Conservation (phyloP, 2,888 invertebrate genomes). For the Philopedon plagiatum region DNA sequence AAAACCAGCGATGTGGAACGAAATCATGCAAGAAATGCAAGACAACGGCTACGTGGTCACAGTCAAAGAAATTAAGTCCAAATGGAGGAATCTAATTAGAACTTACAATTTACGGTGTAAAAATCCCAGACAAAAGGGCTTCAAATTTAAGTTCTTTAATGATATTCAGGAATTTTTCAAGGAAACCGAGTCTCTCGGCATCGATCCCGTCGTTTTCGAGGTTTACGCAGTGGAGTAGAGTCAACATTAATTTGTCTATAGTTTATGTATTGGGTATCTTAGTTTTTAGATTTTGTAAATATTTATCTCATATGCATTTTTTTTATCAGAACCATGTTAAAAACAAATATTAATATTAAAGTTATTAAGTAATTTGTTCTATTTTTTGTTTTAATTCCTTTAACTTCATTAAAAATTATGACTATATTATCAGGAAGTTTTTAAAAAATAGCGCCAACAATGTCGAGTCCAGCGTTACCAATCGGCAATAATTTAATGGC, state of each 20-base stretch:
- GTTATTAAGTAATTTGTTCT: neutral
- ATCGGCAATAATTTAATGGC: no score
- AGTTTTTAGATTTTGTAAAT: neutral
- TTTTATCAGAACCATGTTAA: constrained; percentile 7
- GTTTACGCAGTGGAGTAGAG: constrained; percentile 36
- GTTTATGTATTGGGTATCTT: no score
- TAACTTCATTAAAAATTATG: no score
- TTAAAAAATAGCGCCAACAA: no score
- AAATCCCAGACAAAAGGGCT: constrained; percentile 49
- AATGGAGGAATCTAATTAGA: constrained; percentile 49
- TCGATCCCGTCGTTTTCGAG: constrained; percentile 47
- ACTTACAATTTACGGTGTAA: constrained; percentile 47
- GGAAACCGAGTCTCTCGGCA: constrained; percentile 43
- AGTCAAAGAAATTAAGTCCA: constrained; percentile 49
- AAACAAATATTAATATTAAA: constrained; percentile 3
- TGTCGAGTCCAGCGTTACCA: no score
- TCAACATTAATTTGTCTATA: no score
- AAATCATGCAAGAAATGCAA: constrained; percentile 48
- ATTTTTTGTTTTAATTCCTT: neutral
- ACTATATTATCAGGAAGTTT: no score
- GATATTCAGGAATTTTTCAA: constrained; percentile 47
- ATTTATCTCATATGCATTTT: constrained; percentile 7
- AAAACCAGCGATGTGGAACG: constrained; percentile 46
- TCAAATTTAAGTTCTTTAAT: constrained; percentile 50
- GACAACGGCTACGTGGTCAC: constrained; percentile 45